Percentiles rank a stretch among this genome's conserved stretches.
Evolutionary conservation across 2,888 invertebrate genomes (phyloP).

Genomic region (Dermolepida albohirtum): DNA sequence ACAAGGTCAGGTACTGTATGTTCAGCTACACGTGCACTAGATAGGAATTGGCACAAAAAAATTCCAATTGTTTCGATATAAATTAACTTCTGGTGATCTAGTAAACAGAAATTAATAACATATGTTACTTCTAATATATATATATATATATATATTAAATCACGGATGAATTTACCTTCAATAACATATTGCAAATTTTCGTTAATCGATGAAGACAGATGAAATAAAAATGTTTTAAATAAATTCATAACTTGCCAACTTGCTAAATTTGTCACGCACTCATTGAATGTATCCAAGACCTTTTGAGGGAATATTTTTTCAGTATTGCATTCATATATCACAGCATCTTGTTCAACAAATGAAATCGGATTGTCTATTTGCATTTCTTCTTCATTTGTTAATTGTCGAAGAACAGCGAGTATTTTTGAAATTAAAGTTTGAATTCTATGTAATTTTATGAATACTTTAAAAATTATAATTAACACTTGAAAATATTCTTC

Average conservation of each 20-base stretch:
- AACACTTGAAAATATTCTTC: constrained; percentile 55
- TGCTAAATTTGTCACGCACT: constrained; percentile 55
- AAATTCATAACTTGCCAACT: constrained; percentile 61
- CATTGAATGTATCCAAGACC: constrained; percentile 56
- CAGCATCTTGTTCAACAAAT: constrained; percentile 25
- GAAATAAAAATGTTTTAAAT: constrained; percentile 58
- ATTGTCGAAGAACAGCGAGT: constrained; percentile 51
- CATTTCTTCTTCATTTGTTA: constrained; percentile 27
- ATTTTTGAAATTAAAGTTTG: constrained; percentile 60
- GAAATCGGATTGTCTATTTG: not conserved
- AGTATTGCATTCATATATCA: constrained; percentile 44
- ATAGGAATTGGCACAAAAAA: constrained; percentile 56
- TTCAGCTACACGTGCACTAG: constrained; percentile 59
- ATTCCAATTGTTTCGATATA: constrained; percentile 58
- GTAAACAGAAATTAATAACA: not conserved
- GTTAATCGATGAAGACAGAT: constrained; percentile 54
- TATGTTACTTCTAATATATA: constrained; percentile 6
- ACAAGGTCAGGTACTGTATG: constrained; percentile 55
- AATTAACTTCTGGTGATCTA: constrained; percentile 50
- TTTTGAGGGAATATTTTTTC: constrained; percentile 55
- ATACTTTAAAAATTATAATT: constrained; percentile 58
- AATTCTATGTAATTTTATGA: constrained; percentile 59
- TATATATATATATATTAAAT: too few species aligned
- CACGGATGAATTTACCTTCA: constrained; percentile 11
- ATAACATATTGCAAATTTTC: constrained; percentile 46